phyloP scores from a whole-genome alignment of 2,113 vertebrate genomes.

The Malurus elegans region DNA sequence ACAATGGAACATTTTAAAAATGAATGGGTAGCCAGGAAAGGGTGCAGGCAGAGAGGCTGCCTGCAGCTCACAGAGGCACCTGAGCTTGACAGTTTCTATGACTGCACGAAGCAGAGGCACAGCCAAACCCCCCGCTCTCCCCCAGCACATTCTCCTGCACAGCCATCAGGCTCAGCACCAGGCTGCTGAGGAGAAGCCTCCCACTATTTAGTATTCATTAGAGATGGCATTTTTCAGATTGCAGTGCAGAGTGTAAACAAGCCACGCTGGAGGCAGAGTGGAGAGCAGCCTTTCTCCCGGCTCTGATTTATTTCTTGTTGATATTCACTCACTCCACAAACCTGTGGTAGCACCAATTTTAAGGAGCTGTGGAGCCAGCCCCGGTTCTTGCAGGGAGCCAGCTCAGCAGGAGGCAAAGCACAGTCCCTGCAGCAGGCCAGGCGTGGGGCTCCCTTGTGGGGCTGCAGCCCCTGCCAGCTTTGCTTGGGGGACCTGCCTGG shows the following conservation, averaged over 20 bases:
- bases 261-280: background rate
- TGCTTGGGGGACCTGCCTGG: background rate
- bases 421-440: background rate
- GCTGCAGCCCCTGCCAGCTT: slow-evolving; percentile 21
- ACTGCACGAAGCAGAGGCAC: slow-evolving; percentile 5
- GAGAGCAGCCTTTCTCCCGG: background rate
- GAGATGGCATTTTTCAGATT: slow-evolving; percentile 26
- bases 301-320: slow-evolving; percentile 24
- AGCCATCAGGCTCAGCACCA: slow-evolving; percentile 26
- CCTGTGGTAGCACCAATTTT: background rate
- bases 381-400: background rate
- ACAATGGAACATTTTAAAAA: background rate
- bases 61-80: slow-evolving; percentile 42
- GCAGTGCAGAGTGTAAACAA: slow-evolving; percentile 24
- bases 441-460: background rate
- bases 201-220: slow-evolving; percentile 50
- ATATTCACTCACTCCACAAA: background rate
- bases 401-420: background rate
- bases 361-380: background rate
- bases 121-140: slow-evolving; percentile 3
- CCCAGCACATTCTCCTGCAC: background rate
- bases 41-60: slow-evolving; percentile 22
- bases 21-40: slow-evolving; percentile 28
- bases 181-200: slow-evolving; percentile 28
- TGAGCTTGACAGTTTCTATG: slow-evolving; percentile 58